phyloP scores from a whole-genome alignment of 1,140 invertebrate species.

The Drosophila malerkotliana region DNA sequence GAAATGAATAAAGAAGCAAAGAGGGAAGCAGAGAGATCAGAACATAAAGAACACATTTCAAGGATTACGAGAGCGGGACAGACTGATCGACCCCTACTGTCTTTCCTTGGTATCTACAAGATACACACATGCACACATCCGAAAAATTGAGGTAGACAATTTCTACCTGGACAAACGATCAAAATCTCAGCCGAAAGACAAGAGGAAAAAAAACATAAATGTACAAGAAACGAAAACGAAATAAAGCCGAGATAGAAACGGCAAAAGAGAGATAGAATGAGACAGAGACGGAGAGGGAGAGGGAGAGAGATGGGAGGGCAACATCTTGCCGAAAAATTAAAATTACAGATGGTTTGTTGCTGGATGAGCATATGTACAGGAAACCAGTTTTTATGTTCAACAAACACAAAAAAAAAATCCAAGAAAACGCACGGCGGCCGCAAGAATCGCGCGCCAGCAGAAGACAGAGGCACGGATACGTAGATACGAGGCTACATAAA shows the following conservation, averaged over 20 bases:
- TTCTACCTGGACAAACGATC: slow-evolving; percentile 80
- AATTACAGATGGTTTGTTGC: slow-evolving; percentile 79
- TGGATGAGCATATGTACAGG: slow-evolving; percentile 82
- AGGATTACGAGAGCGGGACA: slow-evolving; percentile 43
- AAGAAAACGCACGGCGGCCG: slow-evolving; percentile 65
- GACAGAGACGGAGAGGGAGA: not conserved
- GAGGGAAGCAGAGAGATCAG: slow-evolving; percentile 40
- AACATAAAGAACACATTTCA: slow-evolving; percentile 23
- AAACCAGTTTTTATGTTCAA: slow-evolving; percentile 82
- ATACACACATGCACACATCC: slow-evolving; percentile 53
- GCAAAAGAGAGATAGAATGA: not conserved
- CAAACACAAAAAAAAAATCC: slow-evolving; percentile 54
- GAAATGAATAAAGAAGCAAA: slow-evolving; percentile 10
- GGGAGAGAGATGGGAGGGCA: slow-evolving; percentile 16
- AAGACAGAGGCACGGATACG: slow-evolving; percentile 20
- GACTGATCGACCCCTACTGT: slow-evolving; percentile 49
- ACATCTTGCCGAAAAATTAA: slow-evolving; percentile 72
- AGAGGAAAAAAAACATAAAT: slow-evolving; percentile 16
- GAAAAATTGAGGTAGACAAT: slow-evolving; percentile 62
- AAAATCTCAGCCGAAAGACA: slow-evolving; percentile 77
- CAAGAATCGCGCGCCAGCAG: slow-evolving; percentile 47
- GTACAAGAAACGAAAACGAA: slow-evolving; percentile 38
- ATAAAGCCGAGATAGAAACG: slow-evolving; percentile 10
- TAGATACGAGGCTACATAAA: slow-evolving; percentile 23
- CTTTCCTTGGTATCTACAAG: slow-evolving; percentile 69